Conservation (phyloP, 2,888 invertebrate genomes). For the Stenodema calcarata region DNA sequence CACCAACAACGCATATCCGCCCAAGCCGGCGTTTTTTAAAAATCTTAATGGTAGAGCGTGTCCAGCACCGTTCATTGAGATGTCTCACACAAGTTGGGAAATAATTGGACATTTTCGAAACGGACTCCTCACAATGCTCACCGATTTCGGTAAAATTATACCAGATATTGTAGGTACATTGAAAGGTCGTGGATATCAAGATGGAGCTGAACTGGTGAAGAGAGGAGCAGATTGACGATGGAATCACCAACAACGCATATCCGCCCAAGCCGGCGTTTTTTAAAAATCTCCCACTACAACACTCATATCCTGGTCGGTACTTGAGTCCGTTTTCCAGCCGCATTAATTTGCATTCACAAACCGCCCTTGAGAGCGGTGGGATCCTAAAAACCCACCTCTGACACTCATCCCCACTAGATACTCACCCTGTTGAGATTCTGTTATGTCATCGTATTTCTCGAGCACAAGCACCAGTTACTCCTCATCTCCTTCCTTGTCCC, state of each 20-base stretch:
- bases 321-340: slow-evolving; percentile 4
- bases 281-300: not conserved
- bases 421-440: slow-evolving; percentile 40
- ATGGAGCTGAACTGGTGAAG: too few species aligned
- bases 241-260: too few species aligned
- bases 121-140: too few species aligned
- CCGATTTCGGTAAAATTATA: too few species aligned
- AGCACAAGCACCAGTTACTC: not conserved
- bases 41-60: too few species aligned
- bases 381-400: not conserved
- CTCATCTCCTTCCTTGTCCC: not conserved
- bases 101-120: too few species aligned
- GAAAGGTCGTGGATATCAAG: too few species aligned
- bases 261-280: not conserved
- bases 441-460: slow-evolving; percentile 45
- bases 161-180: too few species aligned
- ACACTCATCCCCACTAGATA: not conserved
- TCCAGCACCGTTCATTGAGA: too few species aligned
- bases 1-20: not conserved
- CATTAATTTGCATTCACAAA: slow-evolving; percentile 45
- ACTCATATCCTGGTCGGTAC: not conserved
- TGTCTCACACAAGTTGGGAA: too few species aligned
- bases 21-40: not conserved
- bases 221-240: too few species aligned
- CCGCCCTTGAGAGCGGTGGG: not conserved